phyloP scores from a whole-genome alignment of 1,140 invertebrate genomes.

The Bombus sylvicola region DNA sequence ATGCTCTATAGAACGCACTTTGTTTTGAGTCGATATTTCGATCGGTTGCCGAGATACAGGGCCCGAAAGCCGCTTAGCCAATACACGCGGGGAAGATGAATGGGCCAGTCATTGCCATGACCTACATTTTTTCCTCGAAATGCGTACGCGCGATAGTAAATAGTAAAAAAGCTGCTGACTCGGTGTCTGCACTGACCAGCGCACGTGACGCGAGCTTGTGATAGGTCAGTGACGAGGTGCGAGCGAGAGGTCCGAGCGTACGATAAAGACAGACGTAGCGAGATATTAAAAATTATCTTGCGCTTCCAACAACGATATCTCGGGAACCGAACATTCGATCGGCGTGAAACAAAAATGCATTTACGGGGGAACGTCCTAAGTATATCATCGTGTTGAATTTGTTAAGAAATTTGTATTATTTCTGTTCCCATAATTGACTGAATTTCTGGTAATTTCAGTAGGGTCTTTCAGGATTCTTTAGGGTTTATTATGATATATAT shows the following conservation, averaged over 20 bases:
- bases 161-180: constrained; percentile 21
- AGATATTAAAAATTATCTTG: constrained; percentile 22
- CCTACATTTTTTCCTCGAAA: constrained; percentile 23
- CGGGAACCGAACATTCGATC: neutral
- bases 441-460: neutral
- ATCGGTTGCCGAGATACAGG: constrained; percentile 2
- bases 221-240: constrained; percentile 19
- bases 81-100: neutral
- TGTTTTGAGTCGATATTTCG: neutral
- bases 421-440: neutral
- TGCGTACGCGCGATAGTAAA: constrained; percentile 29
- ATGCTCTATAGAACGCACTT: neutral
- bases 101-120: neutral
- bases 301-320: constrained; percentile 18
- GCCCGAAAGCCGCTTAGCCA: neutral
- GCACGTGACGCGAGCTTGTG: neutral
- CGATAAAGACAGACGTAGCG: neutral
- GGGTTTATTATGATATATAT: neutral
- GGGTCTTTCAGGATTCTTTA: neutral
- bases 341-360: neutral
- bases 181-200: neutral
- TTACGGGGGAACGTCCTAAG: neutral
- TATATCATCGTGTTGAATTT: rapidly evolving
- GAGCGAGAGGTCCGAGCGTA: constrained; percentile 13
- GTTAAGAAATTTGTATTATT: no score